Percentiles rank a stretch among this genome's conserved stretches.
Evolutionary conservation across 1,140 invertebrate genomes (phyloP).

Genomic region (Drosophila bipectinata): DNA sequence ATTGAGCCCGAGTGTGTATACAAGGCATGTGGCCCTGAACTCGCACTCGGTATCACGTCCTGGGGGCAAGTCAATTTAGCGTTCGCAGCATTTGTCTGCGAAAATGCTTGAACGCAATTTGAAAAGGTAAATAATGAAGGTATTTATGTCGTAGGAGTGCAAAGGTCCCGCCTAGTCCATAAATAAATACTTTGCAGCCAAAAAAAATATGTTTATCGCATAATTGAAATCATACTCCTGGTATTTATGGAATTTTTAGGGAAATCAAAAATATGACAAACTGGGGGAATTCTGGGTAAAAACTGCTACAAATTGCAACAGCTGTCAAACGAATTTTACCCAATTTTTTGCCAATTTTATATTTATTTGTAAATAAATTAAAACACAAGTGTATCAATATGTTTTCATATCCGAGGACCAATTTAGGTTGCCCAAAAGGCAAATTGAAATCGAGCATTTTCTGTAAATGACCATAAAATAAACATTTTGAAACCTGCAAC

Average conservation of each 20-base stretch:
- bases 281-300: not conserved
- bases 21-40: constrained; percentile 6
- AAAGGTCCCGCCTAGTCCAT: constrained; percentile 26
- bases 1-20: constrained; percentile 54
- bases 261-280: constrained; percentile 13
- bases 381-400: constrained; percentile 12
- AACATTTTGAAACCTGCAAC: constrained; percentile 23
- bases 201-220: constrained; percentile 65
- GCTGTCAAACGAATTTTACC: not conserved
- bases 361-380: constrained; percentile 16
- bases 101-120: constrained; percentile 57
- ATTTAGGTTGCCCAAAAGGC: constrained; percentile 12
- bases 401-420: constrained; percentile 4
- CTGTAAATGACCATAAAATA: constrained; percentile 24
- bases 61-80: constrained; percentile 63
- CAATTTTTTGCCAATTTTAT: not conserved
- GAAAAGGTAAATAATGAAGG: constrained; percentile 74
- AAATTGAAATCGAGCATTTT: constrained; percentile 27
- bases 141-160: constrained; percentile 52
- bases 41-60: constrained; percentile 18
- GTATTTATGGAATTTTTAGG: constrained; percentile 38
- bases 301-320: constrained; percentile 1
- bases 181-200: constrained; percentile 53
- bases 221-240: not conserved
- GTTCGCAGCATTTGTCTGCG: constrained; percentile 35